phyloP scores from a whole-genome alignment of 2,888 invertebrate species.

The Pharmacophagus antenor region DNA sequence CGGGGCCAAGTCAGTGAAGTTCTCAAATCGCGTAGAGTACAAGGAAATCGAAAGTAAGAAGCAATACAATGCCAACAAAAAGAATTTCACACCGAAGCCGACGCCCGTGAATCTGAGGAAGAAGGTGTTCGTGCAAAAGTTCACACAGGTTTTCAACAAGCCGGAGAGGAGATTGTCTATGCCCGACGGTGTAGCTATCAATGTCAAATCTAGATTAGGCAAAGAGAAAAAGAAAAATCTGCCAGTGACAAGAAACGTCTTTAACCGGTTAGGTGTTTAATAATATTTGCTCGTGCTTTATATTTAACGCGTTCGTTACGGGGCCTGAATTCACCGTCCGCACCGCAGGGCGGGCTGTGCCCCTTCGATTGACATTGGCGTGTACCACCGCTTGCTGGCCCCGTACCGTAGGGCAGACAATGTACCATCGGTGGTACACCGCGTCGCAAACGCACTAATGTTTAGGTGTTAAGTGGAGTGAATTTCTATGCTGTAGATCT shows the following conservation, averaged over 20 bases:
- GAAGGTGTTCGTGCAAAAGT: slow-evolving; percentile 36
- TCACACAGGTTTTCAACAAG: slow-evolving; percentile 62
- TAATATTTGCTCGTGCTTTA: too few relatives aligned
- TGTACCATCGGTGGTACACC: too few relatives aligned
- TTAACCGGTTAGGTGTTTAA: slow-evolving; percentile 64
- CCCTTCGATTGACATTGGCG: too few relatives aligned
- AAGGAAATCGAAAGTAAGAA: slow-evolving; percentile 65
- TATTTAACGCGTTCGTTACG: too few relatives aligned
- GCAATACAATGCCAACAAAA: slow-evolving; percentile 9
- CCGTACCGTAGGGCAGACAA: too few relatives aligned
- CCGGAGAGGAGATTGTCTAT: slow-evolving; percentile 69
- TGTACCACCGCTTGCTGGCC: too few relatives aligned
- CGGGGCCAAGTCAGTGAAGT: slow-evolving; percentile 70
- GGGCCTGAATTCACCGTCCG: too few relatives aligned
- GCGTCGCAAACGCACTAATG: too few relatives aligned
- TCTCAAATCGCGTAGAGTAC: slow-evolving; percentile 67
- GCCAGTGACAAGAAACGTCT: slow-evolving; percentile 64
- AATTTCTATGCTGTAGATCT: too few relatives aligned
- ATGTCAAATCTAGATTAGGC: slow-evolving; percentile 63
- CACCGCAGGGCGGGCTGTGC: too few relatives aligned
- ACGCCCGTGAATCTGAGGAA: slow-evolving; percentile 9
- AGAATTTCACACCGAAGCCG: slow-evolving; percentile 12
- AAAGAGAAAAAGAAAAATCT: slow-evolving; percentile 55
- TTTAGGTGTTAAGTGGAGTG: too few relatives aligned
- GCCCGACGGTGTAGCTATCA: slow-evolving; percentile 48